Base-by-base conservation (phyloP, 2,113 vertebrate genomes). In the Pygoscelis adeliae region DNA sequence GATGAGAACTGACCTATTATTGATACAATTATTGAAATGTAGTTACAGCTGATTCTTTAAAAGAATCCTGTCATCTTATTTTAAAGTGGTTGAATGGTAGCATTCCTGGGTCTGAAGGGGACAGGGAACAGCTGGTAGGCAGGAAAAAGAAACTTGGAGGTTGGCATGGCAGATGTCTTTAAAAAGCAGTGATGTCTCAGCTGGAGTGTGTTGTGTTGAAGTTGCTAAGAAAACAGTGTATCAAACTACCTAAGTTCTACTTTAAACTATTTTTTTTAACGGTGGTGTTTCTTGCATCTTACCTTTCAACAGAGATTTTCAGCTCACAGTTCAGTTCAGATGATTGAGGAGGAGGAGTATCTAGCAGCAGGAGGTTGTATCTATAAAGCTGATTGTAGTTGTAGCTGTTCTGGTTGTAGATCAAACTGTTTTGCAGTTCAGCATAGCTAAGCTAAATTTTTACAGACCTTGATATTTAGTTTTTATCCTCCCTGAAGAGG, bases 251-350 rank as follows among this genome's bases (percentile, higher is more conserved):
- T 55, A 15, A 78, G 71, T 49, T 14, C 15, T 4, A 13, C 15
- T 22, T 6, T 36, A 27, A 52, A 20, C 13, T 25, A 0, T 8
- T n/a, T 34, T 59, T 73, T 47, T 74, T 47, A 5, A 42, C 21
- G 22, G 11, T 50, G 32, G 2, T 19, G 17, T 72, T 77, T 76
- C 22, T 90, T 13, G 10, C 11, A 15, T 34, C 17, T 87, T 17
- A 8, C n/a, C 32, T 86, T 83, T 49, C 42, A 46, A 15, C 49
- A n/a, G 49, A 29, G 29, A 3, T 50, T 85, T 71, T 11, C 59
- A 73, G 47, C 38, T 91, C 9, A 1, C 0, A 0, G 1, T 82
- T 49, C 6, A 30, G 30, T 29, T n/a, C n/a, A n/a, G n/a, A n/a
- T n/a, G n/a, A n/a, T n/a, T n/a, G n/a, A n/a, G n/a, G n/a, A n/a